Conservation (phyloP, 1,140 invertebrate genomes). For the Coptotermes formosanus region DNA sequence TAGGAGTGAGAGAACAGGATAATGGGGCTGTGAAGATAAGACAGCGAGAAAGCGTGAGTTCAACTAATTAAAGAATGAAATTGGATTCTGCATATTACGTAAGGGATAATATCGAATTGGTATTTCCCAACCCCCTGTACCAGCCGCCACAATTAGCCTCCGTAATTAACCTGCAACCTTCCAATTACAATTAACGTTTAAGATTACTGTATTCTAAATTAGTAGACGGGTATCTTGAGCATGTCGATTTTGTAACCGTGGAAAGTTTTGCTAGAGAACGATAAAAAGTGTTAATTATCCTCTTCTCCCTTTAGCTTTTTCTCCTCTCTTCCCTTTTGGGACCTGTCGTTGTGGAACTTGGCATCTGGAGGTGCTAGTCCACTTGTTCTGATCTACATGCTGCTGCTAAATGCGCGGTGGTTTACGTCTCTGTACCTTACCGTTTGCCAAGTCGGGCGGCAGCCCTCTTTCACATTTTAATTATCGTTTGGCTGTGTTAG, state of each 20-base stretch:
- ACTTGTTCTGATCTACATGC: not conserved
- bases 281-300: constrained; percentile 14
- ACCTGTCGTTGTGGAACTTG: too few relatives aligned
- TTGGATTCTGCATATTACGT: constrained; percentile 21
- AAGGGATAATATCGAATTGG: constrained; percentile 10
- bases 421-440: too few relatives aligned
- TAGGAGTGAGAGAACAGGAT: too few relatives aligned
- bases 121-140: not conserved
- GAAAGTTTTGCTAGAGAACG: not conserved
- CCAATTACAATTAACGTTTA: constrained; percentile 28
- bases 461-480: not conserved
- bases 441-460: too few relatives aligned
- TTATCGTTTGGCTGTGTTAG: not conserved
- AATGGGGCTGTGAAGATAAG: not conserved
- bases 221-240: not conserved
- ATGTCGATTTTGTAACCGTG: not conserved
- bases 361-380: not conserved
- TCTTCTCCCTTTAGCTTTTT: not conserved
- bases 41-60: not conserved
- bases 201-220: constrained; percentile 22
- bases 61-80: constrained; percentile 21
- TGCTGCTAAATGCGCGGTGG: too few relatives aligned
- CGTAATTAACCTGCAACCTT: constrained; percentile 14
- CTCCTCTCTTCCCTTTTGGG: too few relatives aligned
- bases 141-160: not conserved